Percentiles rank a stretch among this genome's conserved stretches.
Conservation (phyloP, 2,888 invertebrate species). For the Epinotia brunnichana region DNA sequence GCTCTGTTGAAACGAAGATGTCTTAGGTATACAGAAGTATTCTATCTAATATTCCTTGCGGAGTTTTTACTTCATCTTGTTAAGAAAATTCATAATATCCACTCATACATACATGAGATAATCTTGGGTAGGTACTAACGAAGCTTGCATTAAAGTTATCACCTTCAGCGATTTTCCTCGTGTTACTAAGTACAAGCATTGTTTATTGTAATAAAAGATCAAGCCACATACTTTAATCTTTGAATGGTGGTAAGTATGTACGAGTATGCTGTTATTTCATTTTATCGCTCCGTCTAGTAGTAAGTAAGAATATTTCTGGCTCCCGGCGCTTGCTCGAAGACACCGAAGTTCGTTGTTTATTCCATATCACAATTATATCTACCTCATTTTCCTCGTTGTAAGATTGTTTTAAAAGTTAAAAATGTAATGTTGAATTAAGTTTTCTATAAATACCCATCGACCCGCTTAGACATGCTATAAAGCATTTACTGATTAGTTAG, state of each 20-base stretch:
- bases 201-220: too few species aligned
- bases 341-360: constrained; percentile 60
- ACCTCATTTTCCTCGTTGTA: constrained; percentile 81
- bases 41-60: background rate
- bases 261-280: too few species aligned
- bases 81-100: background rate
- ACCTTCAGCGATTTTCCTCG: background rate
- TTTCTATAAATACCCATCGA: constrained; percentile 64
- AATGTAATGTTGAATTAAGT: constrained; percentile 63
- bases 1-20: constrained; percentile 22
- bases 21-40: constrained; percentile 17
- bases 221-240: background rate
- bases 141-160: background rate
- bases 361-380: constrained; percentile 83
- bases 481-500: constrained; percentile 58
- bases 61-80: background rate
- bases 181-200: too few species aligned
- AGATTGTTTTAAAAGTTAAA: constrained; percentile 75
- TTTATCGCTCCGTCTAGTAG: background rate
- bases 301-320: background rate
- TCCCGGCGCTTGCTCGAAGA: constrained; percentile 30
- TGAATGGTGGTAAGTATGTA: background rate
- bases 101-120: background rate
- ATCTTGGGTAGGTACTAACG: background rate
- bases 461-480: constrained; percentile 48